Evolutionary conservation across 2,888 invertebrate species (phyloP).

Genomic region (Thecocarcelia acutangulata): DNA sequence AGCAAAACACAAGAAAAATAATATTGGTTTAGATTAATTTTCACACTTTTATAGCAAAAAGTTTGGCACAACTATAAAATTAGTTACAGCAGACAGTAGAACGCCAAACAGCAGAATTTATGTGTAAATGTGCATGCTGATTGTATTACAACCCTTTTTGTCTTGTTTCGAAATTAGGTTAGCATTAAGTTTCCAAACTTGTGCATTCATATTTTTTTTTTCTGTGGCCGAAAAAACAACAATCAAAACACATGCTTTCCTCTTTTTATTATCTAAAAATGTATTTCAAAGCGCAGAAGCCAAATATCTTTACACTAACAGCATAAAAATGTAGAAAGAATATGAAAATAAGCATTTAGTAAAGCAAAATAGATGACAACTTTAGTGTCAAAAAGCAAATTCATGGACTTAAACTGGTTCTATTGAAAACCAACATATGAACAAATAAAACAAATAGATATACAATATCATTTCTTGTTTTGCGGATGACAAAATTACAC

Average conservation of each 20-base stretch:
- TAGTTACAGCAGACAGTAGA: too few species aligned
- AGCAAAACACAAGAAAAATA: too few species aligned
- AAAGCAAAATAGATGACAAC: constrained; percentile 50
- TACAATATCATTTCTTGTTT: neutral
- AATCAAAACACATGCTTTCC: constrained; percentile 9
- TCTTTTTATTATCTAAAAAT: constrained; percentile 14
- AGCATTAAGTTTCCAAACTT: constrained; percentile 32
- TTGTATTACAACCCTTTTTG: constrained; percentile 38
- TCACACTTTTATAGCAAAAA: too few species aligned
- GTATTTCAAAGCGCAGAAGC: constrained; percentile 53
- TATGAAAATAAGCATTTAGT: constrained; percentile 3
- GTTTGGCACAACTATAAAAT: too few species aligned
- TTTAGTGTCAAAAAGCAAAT: constrained; percentile 62
- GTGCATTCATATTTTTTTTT: constrained; percentile 3
- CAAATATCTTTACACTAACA: constrained; percentile 13
- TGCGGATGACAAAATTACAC: constrained; percentile 30
- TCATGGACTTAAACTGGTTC: constrained; percentile 56
- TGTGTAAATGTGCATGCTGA: neutral
- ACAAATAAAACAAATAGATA: neutral
- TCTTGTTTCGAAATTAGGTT: constrained; percentile 47
- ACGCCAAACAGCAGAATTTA: neutral
- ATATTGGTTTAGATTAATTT: too few species aligned
- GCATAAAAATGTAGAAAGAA: neutral
- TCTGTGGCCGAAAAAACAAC: constrained; percentile 13
- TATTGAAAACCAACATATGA: constrained; percentile 26